Percentiles rank a stretch among this genome's conserved stretches.
phyloP scores from a whole-genome alignment of 2,113 vertebrate genomes.

The Pygoscelis antarcticus region DNA sequence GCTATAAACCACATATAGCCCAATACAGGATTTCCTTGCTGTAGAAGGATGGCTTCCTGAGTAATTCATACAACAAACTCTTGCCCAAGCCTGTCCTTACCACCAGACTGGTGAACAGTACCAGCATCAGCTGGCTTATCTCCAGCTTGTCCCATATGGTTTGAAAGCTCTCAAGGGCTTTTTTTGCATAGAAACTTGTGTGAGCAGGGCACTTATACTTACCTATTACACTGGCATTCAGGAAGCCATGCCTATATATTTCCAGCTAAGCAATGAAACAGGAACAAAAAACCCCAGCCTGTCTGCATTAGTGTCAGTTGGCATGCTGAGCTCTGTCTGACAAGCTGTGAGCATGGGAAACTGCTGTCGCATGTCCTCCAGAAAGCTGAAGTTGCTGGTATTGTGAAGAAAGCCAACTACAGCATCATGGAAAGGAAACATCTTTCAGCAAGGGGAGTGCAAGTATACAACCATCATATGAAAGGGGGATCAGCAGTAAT shows the following conservation, averaged over 20 bases:
- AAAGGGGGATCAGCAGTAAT: not conserved
- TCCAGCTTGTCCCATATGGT: not conserved
- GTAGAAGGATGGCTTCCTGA: constrained; percentile 13
- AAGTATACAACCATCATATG: not conserved
- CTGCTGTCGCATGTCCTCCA: not conserved
- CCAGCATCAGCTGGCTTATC: not conserved
- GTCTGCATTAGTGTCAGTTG: not conserved
- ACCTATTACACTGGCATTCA: not conserved
- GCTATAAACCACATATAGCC: not conserved
- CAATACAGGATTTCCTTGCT: constrained; percentile 55
- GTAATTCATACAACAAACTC: not conserved
- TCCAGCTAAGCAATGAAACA: not conserved
- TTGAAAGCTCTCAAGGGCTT: not conserved
- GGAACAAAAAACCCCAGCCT: not conserved
- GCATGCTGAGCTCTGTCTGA: not conserved
- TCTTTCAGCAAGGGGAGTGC: not conserved
- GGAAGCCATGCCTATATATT: not conserved
- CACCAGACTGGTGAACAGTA: not conserved
- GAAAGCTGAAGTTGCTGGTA: not conserved
- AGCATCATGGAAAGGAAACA: not conserved
- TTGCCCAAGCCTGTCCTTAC: not conserved
- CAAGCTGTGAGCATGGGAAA: not conserved
- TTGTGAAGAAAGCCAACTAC: not conserved
- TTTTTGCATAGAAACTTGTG: not conserved
- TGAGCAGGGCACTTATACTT: not conserved